Evolutionary conservation across 2,888 invertebrate species (phyloP), one percentile per base, ranked within the genome.

Genomic region (Zygothrica quintamaculata): DNA sequence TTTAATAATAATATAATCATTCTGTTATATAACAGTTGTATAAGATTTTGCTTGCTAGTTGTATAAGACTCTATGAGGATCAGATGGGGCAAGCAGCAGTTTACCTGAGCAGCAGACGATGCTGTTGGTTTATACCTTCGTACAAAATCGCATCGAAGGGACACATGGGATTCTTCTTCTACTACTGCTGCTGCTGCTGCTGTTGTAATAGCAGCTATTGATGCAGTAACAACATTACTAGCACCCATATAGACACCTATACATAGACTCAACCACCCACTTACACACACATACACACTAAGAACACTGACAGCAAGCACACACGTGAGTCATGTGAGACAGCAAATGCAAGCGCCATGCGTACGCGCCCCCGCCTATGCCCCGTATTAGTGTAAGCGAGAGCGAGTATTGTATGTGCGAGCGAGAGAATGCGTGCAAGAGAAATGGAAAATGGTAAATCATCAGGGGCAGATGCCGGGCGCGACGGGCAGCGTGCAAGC

Each of bases 271-370:
- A 51, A 36, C 18, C 55, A 59, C 65, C 34, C 59, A 34, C 60
- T 55, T 52, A 50, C 56, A 4, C 48, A 34, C 52, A 56, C 46
- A 25, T 31, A 33, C 6, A 47, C 18, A 5, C 18, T 22, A 47
- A 9, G 18, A 25, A 37, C 31, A 26, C 26, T 18, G 9, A 3
- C 6, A 36, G 8, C 6, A 36, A 3, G n/a, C 51, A 31, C 40
- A 40, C 67, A 59, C 55, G 51, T 56, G 39, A 53, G 51, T 65
- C 55, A 77, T 68, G 68, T 78, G 84, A 85, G 84, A 85, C 73
- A 74, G 85, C 82, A 70, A 77, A 81, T 82, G 87, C 87, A 84
- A 76, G 85, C 82, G 79, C 85, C 77, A 84, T 81, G 87, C 82
- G 82, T 87, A 65, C 74, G 77, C 58, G 64, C 62, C 62, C 59